phyloP scores from a whole-genome alignment of 2,113 vertebrate species.

The Anas platyrhynchos region DNA sequence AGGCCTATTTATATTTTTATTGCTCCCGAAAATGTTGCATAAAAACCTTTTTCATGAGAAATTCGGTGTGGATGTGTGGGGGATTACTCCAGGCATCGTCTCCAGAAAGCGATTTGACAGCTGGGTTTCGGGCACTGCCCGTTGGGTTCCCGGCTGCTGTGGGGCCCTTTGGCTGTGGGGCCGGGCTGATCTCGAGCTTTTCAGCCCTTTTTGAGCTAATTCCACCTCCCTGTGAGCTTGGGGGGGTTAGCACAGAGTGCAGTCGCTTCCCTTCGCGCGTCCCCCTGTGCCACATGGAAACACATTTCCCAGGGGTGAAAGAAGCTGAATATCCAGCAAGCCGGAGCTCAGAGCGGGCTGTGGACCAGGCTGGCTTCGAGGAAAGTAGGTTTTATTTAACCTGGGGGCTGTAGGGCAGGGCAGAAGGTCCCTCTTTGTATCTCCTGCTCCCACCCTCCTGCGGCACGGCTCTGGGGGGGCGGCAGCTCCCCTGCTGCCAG shows the following conservation, averaged over 20 bases:
- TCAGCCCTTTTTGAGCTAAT: neutral
- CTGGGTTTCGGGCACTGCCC: neutral
- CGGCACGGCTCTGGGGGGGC: neutral
- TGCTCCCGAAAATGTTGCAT: neutral
- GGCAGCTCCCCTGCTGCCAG: neutral
- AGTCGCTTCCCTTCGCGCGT: neutral
- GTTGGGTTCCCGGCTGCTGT: neutral
- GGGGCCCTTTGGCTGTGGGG: rapidly evolving
- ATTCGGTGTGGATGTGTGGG: neutral
- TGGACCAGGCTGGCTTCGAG: rapidly evolving
- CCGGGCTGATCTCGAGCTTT: neutral
- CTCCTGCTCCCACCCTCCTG: rapidly evolving
- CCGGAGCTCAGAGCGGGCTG: rapidly evolving
- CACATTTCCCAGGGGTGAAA: neutral
- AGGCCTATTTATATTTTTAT: slow-evolving; percentile 32
- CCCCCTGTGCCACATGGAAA: neutral
- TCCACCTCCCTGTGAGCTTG: neutral
- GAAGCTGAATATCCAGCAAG: rapidly evolving
- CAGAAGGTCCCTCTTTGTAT: rapidly evolving
- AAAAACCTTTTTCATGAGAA: neutral
- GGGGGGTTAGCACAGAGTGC: neutral
- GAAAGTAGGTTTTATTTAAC: neutral
- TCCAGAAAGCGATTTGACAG: neutral
- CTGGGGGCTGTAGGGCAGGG: neutral
- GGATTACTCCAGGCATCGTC: neutral